Base-by-base conservation (phyloP, 2,888 invertebrate genomes). In the Sphaeridia pumilis region DNA sequence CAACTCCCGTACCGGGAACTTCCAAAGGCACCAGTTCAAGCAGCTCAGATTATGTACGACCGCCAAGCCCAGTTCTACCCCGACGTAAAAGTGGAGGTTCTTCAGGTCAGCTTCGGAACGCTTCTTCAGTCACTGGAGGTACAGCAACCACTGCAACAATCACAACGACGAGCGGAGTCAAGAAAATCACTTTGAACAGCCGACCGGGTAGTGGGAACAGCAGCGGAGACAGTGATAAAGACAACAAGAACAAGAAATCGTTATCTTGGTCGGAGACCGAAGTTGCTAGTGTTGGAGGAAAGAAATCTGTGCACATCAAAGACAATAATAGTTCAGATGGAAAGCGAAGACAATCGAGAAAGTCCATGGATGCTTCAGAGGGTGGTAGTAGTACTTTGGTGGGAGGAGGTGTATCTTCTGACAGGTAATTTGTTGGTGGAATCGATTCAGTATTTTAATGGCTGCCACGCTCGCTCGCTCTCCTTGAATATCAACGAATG, bases 241-340 rank as follows among this genome's bases (percentile, higher is more conserved):
- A 62, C 42, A 41, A 52, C 22, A 41, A 25, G 27, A 36, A 61
- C 46, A 73, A 72, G 60, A 73, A 73, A 54, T 73, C 70, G 47
- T 59, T 73, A 21, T 70, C 72, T 1, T 73, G 73, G 73, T 71
- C 71, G 49, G 66, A 65, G 48, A 59, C 59, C 24, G 58, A 62
- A 38, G 61, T 58, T 45, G 50, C 57, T 21, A 34, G 41, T 2
- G 47, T 44, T 31, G 54, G 52, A 27, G 36, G 21, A 2, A 4
- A 47, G 20, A 46, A 31, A 34, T 46, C 21, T n/a, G 36, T 38
- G 12, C 38, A 38, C 5, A 38, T 38, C 38, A 38, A 38, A 38
- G 50, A 45, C 35, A 45, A 44, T 46, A 52, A 52, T 38, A 14
- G 3, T 2, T 20, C 36, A 17, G 41, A 20, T 10, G 41, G 46